Percentiles rank a stretch among this genome's conserved stretches.
These are phyloP conservation scores for Scelioninae gen. 2 DNA, from an alignment of 2,888 invertebrate species.

Conservation along the genomic window DNA sequence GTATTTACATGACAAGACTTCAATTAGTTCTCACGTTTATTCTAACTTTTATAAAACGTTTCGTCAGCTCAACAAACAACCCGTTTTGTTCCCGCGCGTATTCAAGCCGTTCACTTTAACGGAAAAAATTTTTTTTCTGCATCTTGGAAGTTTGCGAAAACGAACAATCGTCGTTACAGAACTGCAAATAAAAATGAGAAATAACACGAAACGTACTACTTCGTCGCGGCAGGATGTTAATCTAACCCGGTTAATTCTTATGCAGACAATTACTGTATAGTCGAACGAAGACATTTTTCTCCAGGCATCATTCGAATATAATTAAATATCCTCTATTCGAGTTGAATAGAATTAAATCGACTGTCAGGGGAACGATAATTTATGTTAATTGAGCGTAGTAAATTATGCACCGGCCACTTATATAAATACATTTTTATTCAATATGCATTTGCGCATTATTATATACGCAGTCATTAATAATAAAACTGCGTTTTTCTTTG, in stretches of 20 bases:
- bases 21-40: no score
- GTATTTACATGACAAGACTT: no score
- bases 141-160: no score
- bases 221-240: conserved; percentile 52
- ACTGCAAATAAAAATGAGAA: no score
- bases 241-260: conserved; percentile 56
- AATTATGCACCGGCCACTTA: conserved; percentile 42
- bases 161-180: no score
- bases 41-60: no score
- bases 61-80: no score
- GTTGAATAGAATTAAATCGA: conserved; percentile 56
- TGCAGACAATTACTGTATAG: conserved; percentile 39
- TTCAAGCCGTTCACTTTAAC: no score
- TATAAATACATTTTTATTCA: conserved; percentile 51
- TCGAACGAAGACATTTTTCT: conserved; percentile 54
- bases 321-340: conserved; percentile 44
- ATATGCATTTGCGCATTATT: conserved; percentile 50
- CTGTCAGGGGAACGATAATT: conserved; percentile 52
- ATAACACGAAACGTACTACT: no score
- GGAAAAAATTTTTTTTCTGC: no score
- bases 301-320: conserved; percentile 47
- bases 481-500: conserved; percentile 47
- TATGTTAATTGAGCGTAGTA: conserved; percentile 49
- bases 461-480: conserved; percentile 42
- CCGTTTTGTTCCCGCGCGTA: no score